Base-by-base conservation (phyloP, 2,888 invertebrate species). In the Aspidiotus rigidus region DNA sequence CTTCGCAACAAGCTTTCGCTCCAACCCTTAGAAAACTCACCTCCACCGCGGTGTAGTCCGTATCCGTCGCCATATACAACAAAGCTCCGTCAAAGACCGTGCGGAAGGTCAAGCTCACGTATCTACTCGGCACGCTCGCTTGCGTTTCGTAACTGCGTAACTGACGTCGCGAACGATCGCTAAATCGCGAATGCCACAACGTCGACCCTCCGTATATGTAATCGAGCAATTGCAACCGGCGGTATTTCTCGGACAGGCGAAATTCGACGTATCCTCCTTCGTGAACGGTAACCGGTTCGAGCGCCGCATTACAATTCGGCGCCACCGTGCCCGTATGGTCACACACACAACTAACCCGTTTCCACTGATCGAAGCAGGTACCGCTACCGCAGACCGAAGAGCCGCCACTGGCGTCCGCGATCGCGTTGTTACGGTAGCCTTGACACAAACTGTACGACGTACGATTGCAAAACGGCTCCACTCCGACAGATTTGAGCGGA, bases 301-400 rank as follows among this genome's bases (percentile, higher is more conserved):
- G 80, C 3, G 92, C 89, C 72, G 81, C 80, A 57, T 84, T 83
- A 76, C 96, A 96, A 76, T 91, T 88, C 0, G 89, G 87, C 0
- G 94, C 89, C 16, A 87, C 81, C 3, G 89, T 77, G 56, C 83
- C 80, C 11, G 81, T 83, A 8, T 76, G 74, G 73, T 82, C 74
- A 62, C 74, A 74, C 10, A 72, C 69, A n/a, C 86, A 91, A 73
- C 85, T 83, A 13, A 86, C 84, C 3, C 83, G 82, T 74, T 86
- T 86, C 95, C 95, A 95, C 72, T 87, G 85, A 77, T 95, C 93
- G 73, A 89, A 81, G 76, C 96, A 96, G 0, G 88, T 89, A 67
- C 80, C 82, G 28, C 83, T 81, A 10, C 84, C 83, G 75, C 89
- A 89, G 0, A 79, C 75, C 0, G 80, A 78, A 10, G 64, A 42